Evolutionary conservation across 2,113 vertebrate genomes (phyloP).

Genomic region (Actenoides lindsayi): DNA sequence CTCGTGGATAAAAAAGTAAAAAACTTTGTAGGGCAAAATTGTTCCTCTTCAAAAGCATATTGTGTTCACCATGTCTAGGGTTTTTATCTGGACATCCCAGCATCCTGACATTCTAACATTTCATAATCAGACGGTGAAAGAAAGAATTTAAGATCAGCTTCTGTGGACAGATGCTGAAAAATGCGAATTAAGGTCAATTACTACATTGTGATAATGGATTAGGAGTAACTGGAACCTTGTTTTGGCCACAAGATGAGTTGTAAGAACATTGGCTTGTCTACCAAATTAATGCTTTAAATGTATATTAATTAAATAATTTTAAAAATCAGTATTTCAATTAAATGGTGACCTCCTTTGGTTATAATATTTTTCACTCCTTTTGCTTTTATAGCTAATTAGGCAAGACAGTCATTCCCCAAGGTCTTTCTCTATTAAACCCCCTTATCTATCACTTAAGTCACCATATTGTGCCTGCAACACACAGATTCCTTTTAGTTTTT

Average conservation of each 20-base stretch:
- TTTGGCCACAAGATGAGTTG: neutral
- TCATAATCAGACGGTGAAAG: neutral
- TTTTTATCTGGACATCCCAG: neutral
- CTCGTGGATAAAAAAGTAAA: neutral
- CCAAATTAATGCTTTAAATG: neutral
- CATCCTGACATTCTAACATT: neutral
- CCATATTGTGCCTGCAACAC: neutral
- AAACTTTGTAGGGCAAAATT: neutral
- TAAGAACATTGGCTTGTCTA: neutral
- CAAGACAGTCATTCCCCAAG: neutral
- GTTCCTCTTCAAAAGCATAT: neutral
- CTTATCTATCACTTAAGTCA: neutral
- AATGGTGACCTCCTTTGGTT: neutral
- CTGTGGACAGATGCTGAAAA: neutral
- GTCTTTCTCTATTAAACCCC: neutral
- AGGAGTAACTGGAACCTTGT: neutral
- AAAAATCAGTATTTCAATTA: neutral
- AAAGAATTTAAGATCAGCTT: neutral
- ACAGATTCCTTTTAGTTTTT: neutral
- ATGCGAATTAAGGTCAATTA: neutral
- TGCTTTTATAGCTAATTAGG: neutral
- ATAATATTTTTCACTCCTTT: neutral
- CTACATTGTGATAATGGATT: neutral
- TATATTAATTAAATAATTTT: neutral
- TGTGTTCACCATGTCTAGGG: neutral